Evolutionary conservation across 2,888 invertebrate species (phyloP).

Genomic region (Agapostemon virescens): DNA sequence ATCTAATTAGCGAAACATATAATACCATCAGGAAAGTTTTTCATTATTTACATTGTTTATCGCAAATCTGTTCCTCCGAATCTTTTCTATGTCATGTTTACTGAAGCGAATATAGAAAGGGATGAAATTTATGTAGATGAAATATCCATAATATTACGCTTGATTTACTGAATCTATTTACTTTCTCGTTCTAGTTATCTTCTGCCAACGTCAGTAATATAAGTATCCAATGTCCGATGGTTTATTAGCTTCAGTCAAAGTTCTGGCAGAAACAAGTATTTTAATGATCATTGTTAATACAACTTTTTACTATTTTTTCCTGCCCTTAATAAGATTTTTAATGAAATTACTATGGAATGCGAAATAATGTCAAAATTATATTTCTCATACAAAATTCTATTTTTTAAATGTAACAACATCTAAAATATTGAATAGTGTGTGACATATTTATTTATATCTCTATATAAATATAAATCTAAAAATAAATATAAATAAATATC

Average conservation of each 20-base stretch:
- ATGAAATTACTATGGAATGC: too few relatives aligned
- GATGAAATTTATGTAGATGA: not conserved
- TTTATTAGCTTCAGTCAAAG: not conserved
- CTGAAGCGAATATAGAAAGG: slow-evolving; percentile 1
- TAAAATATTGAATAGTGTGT: too few relatives aligned
- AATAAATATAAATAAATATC: too few relatives aligned
- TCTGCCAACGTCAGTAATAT: not conserved
- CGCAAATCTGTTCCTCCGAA: not conserved
- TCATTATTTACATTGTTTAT: not conserved
- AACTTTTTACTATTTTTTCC: too few relatives aligned
- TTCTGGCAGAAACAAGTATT: not conserved
- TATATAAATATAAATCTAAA: too few relatives aligned
- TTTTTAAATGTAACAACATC: too few relatives aligned
- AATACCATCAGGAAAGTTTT: not conserved
- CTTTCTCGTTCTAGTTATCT: not conserved
- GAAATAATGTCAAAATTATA: too few relatives aligned
- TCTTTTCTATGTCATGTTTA: not conserved
- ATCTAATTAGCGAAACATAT: not conserved
- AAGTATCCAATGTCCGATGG: not conserved
- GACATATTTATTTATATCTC: too few relatives aligned
- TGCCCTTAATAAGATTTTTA: not conserved
- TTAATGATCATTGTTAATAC: not conserved
- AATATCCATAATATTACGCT: slow-evolving; percentile 1
- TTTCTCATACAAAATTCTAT: too few relatives aligned
- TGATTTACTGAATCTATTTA: slow-evolving; percentile 7